These are phyloP conservation scores for Brachionus sp. DNA, from an alignment of 1,140 invertebrate species.

Conservation along the genomic window DNA sequence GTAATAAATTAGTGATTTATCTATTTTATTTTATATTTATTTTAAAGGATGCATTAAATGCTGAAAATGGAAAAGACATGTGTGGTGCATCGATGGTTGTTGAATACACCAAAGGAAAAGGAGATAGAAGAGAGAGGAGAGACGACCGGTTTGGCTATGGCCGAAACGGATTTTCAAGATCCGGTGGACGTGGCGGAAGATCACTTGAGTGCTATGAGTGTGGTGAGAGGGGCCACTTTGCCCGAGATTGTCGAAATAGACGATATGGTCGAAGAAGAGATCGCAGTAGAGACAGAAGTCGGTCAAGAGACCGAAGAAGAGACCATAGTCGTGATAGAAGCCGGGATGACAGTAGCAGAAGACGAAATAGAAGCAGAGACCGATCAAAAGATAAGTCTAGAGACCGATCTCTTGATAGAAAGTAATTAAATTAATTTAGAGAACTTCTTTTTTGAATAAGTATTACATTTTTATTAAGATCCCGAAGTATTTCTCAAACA, in stretches of 20 bases:
- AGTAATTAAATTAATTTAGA: not conserved
- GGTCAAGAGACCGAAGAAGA: slow-evolving; percentile 2
- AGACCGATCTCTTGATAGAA: not conserved
- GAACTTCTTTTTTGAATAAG: not conserved
- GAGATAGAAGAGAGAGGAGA: not conserved
- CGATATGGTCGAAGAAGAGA: slow-evolving; percentile 8
- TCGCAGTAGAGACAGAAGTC: not conserved
- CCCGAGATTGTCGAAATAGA: slow-evolving; percentile 69
- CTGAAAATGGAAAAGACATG: slow-evolving; percentile 44
- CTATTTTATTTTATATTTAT: no score
- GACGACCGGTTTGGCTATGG: not conserved
- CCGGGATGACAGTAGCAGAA: not conserved
- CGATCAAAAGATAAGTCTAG: not conserved
- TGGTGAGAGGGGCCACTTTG: slow-evolving; percentile 83
- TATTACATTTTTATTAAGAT: not conserved
- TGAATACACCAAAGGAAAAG: slow-evolving; percentile 31
- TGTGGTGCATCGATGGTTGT: slow-evolving; percentile 40
- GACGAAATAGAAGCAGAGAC: not conserved
- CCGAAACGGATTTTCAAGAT: slow-evolving; percentile 19
- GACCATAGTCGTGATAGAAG: not conserved
- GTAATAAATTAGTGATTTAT: no score
- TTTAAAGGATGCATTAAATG: slow-evolving; percentile 29
- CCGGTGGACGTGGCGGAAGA: not conserved
- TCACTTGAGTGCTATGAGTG: slow-evolving; percentile 74
- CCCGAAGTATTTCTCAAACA: not conserved